Evolutionary conservation across 1,140 invertebrate genomes (phyloP).

Genomic region (Acromyrmex charruanus): DNA sequence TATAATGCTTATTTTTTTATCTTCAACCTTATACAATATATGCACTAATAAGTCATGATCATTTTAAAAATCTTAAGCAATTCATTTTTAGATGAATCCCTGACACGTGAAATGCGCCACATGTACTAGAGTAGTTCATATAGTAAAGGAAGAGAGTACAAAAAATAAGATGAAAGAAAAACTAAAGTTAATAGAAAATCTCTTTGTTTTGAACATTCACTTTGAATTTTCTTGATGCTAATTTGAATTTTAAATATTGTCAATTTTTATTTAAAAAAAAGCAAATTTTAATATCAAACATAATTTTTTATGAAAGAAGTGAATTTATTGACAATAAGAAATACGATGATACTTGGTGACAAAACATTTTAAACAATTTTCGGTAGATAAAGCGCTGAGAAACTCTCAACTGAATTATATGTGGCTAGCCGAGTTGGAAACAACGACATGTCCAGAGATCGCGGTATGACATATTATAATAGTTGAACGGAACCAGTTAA

Average conservation of each 20-base stretch:
- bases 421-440: conserved; percentile 1
- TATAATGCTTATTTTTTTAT: too few relatives aligned
- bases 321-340: background rate
- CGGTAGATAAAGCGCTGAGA: background rate
- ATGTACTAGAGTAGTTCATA: too few relatives aligned
- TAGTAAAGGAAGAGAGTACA: background rate
- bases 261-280: background rate
- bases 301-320: background rate
- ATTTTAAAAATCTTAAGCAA: too few relatives aligned
- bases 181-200: background rate
- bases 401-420: background rate
- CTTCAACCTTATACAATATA: too few relatives aligned
- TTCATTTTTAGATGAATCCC: too few relatives aligned
- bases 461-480: conserved; percentile 31
- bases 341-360: background rate
- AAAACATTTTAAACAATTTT: background rate
- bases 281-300: background rate
- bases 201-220: background rate
- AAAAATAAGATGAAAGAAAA: too few relatives aligned
- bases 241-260: background rate
- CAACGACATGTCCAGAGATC: background rate
- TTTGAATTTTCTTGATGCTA: background rate
- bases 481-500: conserved; percentile 20
- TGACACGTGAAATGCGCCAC: too few relatives aligned
- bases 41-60: too few relatives aligned